Evolutionary conservation across 2,797 vertebrate genomes (phyloP), one percentile per base, ranked within the genome.

Genomic region (Hylomyscus alleni): DNA sequence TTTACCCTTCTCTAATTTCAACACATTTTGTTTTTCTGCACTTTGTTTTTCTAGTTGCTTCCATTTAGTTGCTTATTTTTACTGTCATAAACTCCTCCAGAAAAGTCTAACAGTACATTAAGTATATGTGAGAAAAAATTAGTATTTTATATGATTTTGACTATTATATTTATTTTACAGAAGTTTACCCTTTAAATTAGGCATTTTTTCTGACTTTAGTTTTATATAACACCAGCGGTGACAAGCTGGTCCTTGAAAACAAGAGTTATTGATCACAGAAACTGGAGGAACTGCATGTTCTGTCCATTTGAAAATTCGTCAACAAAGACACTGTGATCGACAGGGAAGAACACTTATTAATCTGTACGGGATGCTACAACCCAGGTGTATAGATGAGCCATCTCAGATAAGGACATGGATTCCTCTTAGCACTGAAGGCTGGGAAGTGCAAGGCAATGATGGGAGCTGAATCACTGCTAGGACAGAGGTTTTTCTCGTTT

Each of bases 121-220:
- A 93, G 6, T 37, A 77, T 77, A 95, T 84, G 47, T 67, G 89
- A 90, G 34, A 95, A 97, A 84, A 97, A 94, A 96, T 73, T 24
- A 93, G 40, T n/a, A 5, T 95, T 93, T 93, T 82, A 89, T 89
- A 54, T 73, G 47, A 93, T 94, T 93, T 86, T 95, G 85, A 44
- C 92, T 92, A 83, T 95, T 72, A 92, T 83, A 95, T 93, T 78
- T 97, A 93, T 95, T 96, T 97, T 92, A 72, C 81, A 94, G 54
- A 95, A 91, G 52, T 69, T 67, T 83, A 76, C 77, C 19, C 47
- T 93, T 95, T 78, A 92, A 95, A 89, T 91, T 77, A 93, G 60
- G 85, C n/a, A 72, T 60, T 89, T 78, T 31, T 20, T 10, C 40
- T 85, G 93, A 69, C 52, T 62, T 44, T 1, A 31, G 62, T 94